Evolutionary conservation across 2,888 invertebrate genomes (phyloP), one percentile per base, ranked within the genome.

Genomic region (Brachylomia viminalis): DNA sequence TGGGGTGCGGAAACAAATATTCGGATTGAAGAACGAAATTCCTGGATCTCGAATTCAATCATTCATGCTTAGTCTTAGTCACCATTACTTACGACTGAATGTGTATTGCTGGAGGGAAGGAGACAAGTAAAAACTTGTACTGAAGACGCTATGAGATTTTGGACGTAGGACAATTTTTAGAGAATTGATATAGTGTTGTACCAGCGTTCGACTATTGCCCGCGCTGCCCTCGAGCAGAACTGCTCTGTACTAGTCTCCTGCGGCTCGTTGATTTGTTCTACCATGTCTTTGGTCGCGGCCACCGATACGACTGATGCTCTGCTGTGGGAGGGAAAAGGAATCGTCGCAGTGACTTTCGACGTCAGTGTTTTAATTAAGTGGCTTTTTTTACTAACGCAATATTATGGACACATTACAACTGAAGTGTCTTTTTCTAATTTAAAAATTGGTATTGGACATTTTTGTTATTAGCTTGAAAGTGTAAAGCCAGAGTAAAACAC

Each of bases 291-390:
- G 38, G 91, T 79, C 45, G 89, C 88, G 65, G 89, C 86, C 80
- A 92, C 90, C 47, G 93, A 90, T 81, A 93, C 89, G 67, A 92
- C 89, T 71, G 92, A 88, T 27, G 91, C 87, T 33, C 88, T 84
- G 79, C 92, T 92, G 86, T 68, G 82, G 83, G 80, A 79, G 38
- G 77, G 86, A 82, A 83, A 85, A 85, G 38, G 47, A 69, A 66
- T 61, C 71, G 71, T 78, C 75, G 77, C 82, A 71, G 54, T 78
- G 71, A 73, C 73, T 66, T 61, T 65, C 64, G 65, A 70, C 75
- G 58, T 52, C 5, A 6, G 27, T 47, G 13, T 10, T 47, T 70
- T n/a, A n/a, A 30, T 70, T 45, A n/a, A 33, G 6, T 42, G 23
- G n/a, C 42, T 72, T 42, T 13, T 13, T 42, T 42, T 52, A 54